Evolutionary conservation across 2,113 vertebrate species (phyloP).

Genomic region (Nematolebias whitei): DNA sequence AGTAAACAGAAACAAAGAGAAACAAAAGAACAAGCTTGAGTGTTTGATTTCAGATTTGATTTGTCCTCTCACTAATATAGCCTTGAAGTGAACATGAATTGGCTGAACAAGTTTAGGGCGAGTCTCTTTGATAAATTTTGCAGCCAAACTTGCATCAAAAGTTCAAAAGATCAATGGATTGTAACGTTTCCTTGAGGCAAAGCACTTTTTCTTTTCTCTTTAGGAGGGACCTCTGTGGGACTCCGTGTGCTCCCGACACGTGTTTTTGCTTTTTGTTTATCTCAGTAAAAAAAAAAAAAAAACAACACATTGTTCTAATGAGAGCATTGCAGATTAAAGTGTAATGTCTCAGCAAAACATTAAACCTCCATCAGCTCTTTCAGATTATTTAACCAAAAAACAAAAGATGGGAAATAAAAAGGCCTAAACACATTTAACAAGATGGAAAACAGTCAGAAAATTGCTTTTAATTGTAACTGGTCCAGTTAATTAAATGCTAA

Average conservation of each 20-base stretch:
- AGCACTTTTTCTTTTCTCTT: background rate
- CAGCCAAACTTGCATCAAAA: constrained; percentile 52
- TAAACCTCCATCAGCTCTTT: background rate
- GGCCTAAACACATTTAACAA: background rate
- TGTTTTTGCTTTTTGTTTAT: constrained; percentile 1
- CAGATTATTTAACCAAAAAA: background rate
- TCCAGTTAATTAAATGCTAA: constrained; percentile 29
- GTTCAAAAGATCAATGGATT: constrained; percentile 59
- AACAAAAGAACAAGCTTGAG: background rate
- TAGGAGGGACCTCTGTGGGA: background rate
- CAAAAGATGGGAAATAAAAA: background rate
- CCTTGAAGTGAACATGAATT: constrained; percentile 48
- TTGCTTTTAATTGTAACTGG: constrained; percentile 34
- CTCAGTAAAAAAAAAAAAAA: background rate
- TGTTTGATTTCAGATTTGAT: constrained; percentile 40
- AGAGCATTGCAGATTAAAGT: background rate
- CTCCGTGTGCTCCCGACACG: constrained; percentile 6
- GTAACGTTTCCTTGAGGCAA: constrained; percentile 42
- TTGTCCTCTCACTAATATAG: constrained; percentile 26
- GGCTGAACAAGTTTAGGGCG: constrained; percentile 50
- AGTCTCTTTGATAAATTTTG: constrained; percentile 68
- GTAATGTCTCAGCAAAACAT: background rate
- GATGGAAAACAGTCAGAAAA: constrained; percentile 21
- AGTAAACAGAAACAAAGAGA: background rate
- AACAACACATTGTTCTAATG: background rate